Conservation (phyloP, 1,140 invertebrate species). For the Prorops nasuta region DNA sequence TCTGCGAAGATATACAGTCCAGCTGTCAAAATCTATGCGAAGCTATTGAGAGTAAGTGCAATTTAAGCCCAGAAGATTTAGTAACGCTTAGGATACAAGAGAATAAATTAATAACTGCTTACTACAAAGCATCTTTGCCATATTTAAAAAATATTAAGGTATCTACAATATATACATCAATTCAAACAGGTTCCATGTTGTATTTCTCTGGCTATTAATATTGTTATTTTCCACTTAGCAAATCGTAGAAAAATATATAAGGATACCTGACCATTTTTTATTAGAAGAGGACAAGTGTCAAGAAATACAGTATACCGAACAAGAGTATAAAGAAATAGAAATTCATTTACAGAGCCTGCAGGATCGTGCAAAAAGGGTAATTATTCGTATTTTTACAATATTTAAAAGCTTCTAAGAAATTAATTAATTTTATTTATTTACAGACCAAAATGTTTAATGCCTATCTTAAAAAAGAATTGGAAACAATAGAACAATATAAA, state of each 20-base stretch:
- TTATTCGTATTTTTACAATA: slow-evolving; percentile 1
- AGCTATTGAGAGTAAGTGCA: slow-evolving; percentile 27
- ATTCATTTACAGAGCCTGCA: slow-evolving; percentile 32
- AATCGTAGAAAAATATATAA: slow-evolving; percentile 31
- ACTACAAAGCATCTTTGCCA: slow-evolving; percentile 16
- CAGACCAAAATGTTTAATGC: slow-evolving; percentile 36
- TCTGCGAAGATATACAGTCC: slow-evolving; percentile 28
- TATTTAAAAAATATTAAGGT: slow-evolving; percentile 38
- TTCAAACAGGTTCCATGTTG: not conserved
- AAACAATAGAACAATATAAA: slow-evolving; percentile 24
- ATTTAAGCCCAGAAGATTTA: slow-evolving; percentile 16
- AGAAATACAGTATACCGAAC: slow-evolving; percentile 32
- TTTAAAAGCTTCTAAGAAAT: not conserved
- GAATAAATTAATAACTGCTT: slow-evolving; percentile 29
- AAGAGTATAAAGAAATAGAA: slow-evolving; percentile 28
- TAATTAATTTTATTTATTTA: slow-evolving; percentile 11
- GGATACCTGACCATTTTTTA: slow-evolving; percentile 37
- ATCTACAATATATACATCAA: slow-evolving; percentile 18
- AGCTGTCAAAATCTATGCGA: slow-evolving; percentile 26
- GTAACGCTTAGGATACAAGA: slow-evolving; percentile 20
- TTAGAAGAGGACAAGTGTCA: slow-evolving; percentile 40
- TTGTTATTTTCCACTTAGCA: slow-evolving; percentile 24
- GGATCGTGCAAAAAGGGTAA: slow-evolving; percentile 33
- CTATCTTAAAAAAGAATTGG: slow-evolving; percentile 36
- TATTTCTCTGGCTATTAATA: not conserved